Base-by-base conservation (phyloP, 1,140 invertebrate species). In the Plutomurus gul region DNA sequence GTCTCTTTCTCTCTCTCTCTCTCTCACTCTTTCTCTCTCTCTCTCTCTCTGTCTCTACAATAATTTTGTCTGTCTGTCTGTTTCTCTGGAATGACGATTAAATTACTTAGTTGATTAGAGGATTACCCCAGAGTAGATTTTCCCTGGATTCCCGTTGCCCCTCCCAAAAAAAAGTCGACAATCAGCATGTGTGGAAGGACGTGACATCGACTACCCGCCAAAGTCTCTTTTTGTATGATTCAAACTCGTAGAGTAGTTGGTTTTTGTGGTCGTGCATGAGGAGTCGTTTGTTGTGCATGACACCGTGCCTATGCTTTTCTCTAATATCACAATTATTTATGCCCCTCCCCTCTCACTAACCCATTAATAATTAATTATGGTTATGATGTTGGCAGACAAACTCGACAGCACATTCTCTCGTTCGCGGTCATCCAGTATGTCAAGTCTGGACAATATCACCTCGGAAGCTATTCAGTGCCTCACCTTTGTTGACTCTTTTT, bases 381-480 rank as follows among this genome's bases (percentile, higher is more conserved):
- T 30, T 18, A 25, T 60, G 8, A 33, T 40, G 11, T 37, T 43
- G 20, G 20, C 90, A 97, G 96, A 98, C 89, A 97, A 97, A 90
- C 91, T 95, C 89, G 96, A 98, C 89, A 95, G 92, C 86, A 95
- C 94, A 84, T 98, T 98, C 89, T 96, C 96, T 85, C 91, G 96
- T 86, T 98, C 96, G 84, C 91, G 96, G 85, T 97, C 95, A 87
- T 97, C 95, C 86, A 96, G 95, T 88, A 97, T 97, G 92, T 97
- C 95, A 82, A 98, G 96, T 88, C 89, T 98, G 86, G 97, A 98
- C 88, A 97, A 96, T 89, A 96, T 97, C 87, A 93, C 92, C 84
- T 93, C 93, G 84, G 97, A 99, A 90, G 94, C 96, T 86, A 94
- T 99, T 85, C 95, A 96, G 88, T 97, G 94, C 89, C 90, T 99